phyloP scores from a whole-genome alignment of 2,888 invertebrate species.

The Eupithecia inturbata region DNA sequence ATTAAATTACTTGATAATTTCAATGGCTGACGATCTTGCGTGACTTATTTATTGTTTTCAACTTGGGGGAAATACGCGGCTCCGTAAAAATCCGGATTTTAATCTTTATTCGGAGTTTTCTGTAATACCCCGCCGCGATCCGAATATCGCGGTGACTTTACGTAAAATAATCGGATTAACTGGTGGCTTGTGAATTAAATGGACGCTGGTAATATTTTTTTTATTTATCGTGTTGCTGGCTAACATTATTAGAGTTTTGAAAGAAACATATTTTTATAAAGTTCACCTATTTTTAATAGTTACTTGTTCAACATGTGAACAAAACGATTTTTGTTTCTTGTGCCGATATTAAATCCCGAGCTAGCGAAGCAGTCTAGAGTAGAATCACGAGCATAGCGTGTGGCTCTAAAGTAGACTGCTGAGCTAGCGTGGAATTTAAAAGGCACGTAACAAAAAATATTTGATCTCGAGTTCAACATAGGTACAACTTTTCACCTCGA shows the following conservation, averaged over 20 bases:
- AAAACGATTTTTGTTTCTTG: too few species aligned
- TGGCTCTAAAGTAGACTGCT: too few species aligned
- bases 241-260: background rate
- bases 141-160: slow-evolving; percentile 34
- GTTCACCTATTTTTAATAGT: background rate
- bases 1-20: slow-evolving; percentile 81
- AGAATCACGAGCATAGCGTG: too few species aligned
- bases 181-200: slow-evolving; percentile 30
- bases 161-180: slow-evolving; percentile 30
- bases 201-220: slow-evolving; percentile 25
- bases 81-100: slow-evolving; percentile 39
- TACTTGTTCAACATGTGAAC: too few species aligned
- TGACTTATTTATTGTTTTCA: slow-evolving; percentile 65
- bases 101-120: slow-evolving; percentile 22
- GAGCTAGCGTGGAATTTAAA: too few species aligned
- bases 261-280: background rate
- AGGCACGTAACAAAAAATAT: too few species aligned
- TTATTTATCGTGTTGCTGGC: slow-evolving; percentile 17
- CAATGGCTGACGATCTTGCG: slow-evolving; percentile 63
- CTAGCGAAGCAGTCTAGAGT: too few species aligned
- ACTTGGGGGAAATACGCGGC: slow-evolving; percentile 44
- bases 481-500: too few species aligned
- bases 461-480: too few species aligned
- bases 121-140: slow-evolving; percentile 24
- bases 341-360: too few species aligned